Percentiles rank a stretch among this genome's conserved stretches.
These are phyloP conservation scores for Lasiurus cinereus DNA, from an alignment of 2,113 vertebrate species.

Conservation along the genomic window DNA sequence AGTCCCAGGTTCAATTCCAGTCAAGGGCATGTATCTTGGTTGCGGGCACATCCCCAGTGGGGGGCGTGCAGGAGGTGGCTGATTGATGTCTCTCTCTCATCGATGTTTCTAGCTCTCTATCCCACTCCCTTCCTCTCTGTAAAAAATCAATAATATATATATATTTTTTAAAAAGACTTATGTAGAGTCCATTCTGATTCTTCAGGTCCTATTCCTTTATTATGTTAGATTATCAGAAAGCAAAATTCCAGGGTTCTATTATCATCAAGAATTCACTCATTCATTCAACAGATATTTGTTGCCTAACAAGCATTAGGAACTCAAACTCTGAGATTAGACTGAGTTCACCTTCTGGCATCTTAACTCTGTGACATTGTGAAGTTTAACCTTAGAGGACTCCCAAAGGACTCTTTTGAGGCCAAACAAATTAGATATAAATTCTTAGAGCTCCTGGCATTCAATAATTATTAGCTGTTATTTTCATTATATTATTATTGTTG, in stretches of 20 bases:
- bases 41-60: too few relatives aligned
- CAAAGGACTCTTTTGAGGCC: neutral
- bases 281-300: neutral
- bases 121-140: too few relatives aligned
- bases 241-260: neutral
- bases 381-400: neutral
- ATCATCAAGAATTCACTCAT: neutral
- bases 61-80: too few relatives aligned
- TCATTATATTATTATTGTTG: neutral
- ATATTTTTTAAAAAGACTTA: neutral
- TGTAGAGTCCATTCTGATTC: neutral
- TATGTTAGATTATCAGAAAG: constrained; percentile 25
- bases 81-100: too few relatives aligned
- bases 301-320: neutral
- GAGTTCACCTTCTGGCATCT: neutral
- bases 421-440: neutral
- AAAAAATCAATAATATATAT: too few relatives aligned
- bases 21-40: too few relatives aligned
- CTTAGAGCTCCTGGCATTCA: neutral
- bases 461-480: neutral
- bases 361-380: neutral
- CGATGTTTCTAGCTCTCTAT: too few relatives aligned
- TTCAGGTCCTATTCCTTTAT: neutral
- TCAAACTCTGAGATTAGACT: neutral
- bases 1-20: too few relatives aligned